Evolutionary conservation across 64 coral and sea anemone genomes (phyloP).

Genomic region (Montipora efflorescens): DNA sequence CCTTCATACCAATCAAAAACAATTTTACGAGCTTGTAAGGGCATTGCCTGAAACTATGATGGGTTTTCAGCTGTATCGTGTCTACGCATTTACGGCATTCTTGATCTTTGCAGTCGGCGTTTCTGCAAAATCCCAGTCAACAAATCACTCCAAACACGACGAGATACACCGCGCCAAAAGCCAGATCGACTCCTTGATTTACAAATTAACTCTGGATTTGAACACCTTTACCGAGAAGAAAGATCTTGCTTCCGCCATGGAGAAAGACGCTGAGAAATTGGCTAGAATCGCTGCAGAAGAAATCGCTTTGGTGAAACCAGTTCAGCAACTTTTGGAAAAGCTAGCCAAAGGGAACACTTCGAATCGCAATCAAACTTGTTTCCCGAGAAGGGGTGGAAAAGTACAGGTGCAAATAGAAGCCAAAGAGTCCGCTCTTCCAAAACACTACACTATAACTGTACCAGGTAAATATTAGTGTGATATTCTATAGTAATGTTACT

Average conservation of each 20-base stretch:
- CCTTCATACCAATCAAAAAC: background rate
- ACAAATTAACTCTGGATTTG: slow-evolving; percentile 22
- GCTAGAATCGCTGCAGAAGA: background rate
- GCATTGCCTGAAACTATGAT: too few species aligned
- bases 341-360: background rate
- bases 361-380: background rate
- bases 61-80: background rate
- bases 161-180: slow-evolving; percentile 17
- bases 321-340: slow-evolving; percentile 2
- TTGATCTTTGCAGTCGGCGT: too few species aligned
- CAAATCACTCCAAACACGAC: background rate
- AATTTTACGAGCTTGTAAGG: background rate
- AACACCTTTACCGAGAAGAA: background rate
- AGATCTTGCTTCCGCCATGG: background rate
- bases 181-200: slow-evolving; percentile 6
- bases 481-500: background rate
- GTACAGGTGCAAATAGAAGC: background rate
- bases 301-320: background rate
- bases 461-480: background rate
- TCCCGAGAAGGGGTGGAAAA: background rate
- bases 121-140: background rate
- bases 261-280: background rate
- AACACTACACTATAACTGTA: slow-evolving; percentile 1
- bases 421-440: background rate
- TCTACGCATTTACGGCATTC: background rate